Conservation (phyloP, 2,113 vertebrate genomes). For the Jaculus jaculus region DNA sequence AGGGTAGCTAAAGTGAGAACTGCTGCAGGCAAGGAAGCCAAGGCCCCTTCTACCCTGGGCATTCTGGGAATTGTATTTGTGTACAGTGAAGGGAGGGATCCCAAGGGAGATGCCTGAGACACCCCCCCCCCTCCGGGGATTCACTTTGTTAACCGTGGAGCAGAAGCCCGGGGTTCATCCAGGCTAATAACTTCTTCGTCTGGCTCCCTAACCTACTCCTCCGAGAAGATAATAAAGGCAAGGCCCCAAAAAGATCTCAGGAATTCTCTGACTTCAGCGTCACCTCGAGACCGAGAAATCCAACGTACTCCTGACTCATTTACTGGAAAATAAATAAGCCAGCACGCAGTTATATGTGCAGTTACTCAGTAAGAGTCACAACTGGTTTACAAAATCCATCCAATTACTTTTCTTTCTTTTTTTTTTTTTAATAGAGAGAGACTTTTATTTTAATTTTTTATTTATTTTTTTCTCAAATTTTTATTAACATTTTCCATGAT, state of each 20-base stretch:
- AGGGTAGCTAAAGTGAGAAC: background rate
- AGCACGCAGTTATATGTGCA: background rate
- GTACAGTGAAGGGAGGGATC: background rate
- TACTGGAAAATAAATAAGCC: background rate
- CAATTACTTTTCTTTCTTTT: too few species aligned
- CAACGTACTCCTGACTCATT: background rate
- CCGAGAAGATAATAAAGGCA: background rate
- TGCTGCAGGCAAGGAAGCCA: background rate
- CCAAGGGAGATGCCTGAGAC: background rate
- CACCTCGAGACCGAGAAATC: background rate
- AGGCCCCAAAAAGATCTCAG: background rate
- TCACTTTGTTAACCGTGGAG: background rate
- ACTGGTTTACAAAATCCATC: constrained; percentile 1
- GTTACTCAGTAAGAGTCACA: background rate
- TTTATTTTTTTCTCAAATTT: too few species aligned
- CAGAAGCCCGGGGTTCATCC: constrained; percentile 27
- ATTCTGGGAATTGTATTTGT: background rate
- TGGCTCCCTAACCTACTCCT: background rate
- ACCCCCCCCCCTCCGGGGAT: background rate
- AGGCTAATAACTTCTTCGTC: constrained; percentile 24
- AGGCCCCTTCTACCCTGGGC: background rate
- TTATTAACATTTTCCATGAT: too few species aligned
- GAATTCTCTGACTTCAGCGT: background rate
- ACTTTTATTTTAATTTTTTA: too few species aligned
- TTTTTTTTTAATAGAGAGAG: too few species aligned